These are phyloP conservation scores for Enteromius afrohamiltoni DNA, from an alignment of 2,797 vertebrate genomes.

Conservation along the genomic window DNA sequence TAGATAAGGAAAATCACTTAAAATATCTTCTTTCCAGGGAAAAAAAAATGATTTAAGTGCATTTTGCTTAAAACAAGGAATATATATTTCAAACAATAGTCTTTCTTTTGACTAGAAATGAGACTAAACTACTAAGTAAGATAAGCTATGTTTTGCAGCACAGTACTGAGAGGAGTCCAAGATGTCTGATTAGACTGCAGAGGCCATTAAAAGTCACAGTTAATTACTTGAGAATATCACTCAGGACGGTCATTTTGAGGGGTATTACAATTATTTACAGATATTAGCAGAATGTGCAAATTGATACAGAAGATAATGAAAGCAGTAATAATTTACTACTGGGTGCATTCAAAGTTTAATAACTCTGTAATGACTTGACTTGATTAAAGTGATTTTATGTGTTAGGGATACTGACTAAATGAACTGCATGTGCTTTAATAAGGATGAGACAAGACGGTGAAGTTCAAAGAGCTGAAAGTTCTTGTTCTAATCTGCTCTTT, in stretches of 20 bases:
- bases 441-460: conserved; percentile 18
- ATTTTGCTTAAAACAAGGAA: no score
- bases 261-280: conserved; percentile 49
- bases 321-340: conserved; percentile 59
- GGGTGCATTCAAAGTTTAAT: conserved; percentile 58
- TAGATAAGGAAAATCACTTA: no score
- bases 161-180: not conserved
- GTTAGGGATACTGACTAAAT: conserved; percentile 48
- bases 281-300: conserved; percentile 61
- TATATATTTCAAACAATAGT: no score
- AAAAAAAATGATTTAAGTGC: no score
- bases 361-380: conserved; percentile 51
- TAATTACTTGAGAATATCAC: conserved; percentile 59
- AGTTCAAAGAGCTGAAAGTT: conserved; percentile 38
- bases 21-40: no score
- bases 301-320: conserved; percentile 62
- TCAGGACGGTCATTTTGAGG: conserved; percentile 46
- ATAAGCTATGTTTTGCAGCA: no score
- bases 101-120: no score
- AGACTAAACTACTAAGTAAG: no score
- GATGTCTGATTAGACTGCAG: conserved; percentile 48
- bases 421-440: conserved; percentile 37
- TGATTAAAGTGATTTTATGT: conserved; percentile 56
- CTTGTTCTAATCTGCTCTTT: not conserved
- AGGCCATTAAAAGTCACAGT: conserved; percentile 42